Evolutionary conservation across 2,113 vertebrate species (phyloP).

Genomic region (Crotalus horridus): DNA sequence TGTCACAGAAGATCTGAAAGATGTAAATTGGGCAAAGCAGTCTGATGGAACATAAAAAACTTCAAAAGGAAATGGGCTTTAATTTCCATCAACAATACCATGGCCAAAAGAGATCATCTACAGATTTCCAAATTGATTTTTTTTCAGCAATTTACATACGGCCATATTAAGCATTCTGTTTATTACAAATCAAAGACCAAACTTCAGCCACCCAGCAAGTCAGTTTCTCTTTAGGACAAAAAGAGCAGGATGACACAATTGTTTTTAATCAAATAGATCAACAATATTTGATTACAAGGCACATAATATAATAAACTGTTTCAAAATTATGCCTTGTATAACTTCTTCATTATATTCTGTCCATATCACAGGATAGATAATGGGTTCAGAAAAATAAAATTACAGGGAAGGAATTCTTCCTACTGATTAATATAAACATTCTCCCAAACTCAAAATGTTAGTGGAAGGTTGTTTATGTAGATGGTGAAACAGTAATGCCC

Average conservation of each 20-base stretch:
- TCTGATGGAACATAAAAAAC: constrained; percentile 53
- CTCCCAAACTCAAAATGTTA: background rate
- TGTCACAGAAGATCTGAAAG: constrained; percentile 15
- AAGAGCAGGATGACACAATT: background rate
- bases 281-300: background rate
- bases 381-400: background rate
- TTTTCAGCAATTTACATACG: constrained; percentile 38
- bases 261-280: background rate
- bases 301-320: background rate
- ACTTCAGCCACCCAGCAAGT: background rate
- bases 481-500: background rate
- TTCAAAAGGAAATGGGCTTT: constrained; percentile 28
- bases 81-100: constrained; percentile 46
- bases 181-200: background rate
- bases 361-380: background rate
- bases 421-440: background rate
- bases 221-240: background rate
- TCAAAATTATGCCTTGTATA: background rate
- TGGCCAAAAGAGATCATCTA: constrained; percentile 39
- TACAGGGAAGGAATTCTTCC: background rate
- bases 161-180: background rate
- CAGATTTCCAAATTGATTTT: constrained; percentile 58
- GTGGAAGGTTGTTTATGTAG: background rate
- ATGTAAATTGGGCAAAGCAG: constrained; percentile 42
- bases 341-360: background rate